Conservation (phyloP, 2,888 invertebrate species). For the Doris montereyensis region DNA sequence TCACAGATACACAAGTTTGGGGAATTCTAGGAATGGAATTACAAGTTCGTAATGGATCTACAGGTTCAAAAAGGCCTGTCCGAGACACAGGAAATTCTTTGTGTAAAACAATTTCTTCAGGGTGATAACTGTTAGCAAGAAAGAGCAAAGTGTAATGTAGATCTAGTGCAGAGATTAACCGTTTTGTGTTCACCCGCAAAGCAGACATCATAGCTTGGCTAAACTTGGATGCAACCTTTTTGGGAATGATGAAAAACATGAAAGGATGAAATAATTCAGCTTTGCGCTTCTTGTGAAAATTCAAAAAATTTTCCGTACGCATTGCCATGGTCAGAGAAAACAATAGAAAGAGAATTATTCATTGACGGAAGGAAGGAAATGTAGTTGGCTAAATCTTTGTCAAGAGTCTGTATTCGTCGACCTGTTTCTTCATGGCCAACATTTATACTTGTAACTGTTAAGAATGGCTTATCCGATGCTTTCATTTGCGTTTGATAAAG, state of each 20-base stretch:
- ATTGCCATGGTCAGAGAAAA: slow-evolving; percentile 66
- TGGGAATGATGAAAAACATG: slow-evolving; percentile 57
- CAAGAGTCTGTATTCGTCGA: slow-evolving; percentile 55
- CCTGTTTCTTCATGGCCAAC: slow-evolving; percentile 61
- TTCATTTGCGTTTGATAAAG: slow-evolving; percentile 48
- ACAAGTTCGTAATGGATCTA: slow-evolving; percentile 53
- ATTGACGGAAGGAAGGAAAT: slow-evolving; percentile 42
- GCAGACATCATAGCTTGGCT: slow-evolving; percentile 41
- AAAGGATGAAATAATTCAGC: slow-evolving; percentile 60
- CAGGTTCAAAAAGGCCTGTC: slow-evolving; percentile 48
- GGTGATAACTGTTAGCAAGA: slow-evolving; percentile 26
- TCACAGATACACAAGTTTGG: slow-evolving; percentile 63
- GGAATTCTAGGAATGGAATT: slow-evolving; percentile 52
- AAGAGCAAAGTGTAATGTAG: slow-evolving; percentile 54
- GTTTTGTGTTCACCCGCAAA: slow-evolving; percentile 53
- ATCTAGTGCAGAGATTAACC: slow-evolving; percentile 56
- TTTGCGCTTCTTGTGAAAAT: slow-evolving; percentile 50
- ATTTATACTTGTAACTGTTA: slow-evolving; percentile 54
- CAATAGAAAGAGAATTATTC: slow-evolving; percentile 55
- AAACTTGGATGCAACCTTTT: neutral
- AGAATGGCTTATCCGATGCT: slow-evolving; percentile 45
- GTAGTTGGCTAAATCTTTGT: slow-evolving; percentile 50
- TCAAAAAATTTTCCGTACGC: slow-evolving; percentile 58
- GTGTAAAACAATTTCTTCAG: slow-evolving; percentile 28
- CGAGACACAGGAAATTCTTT: slow-evolving; percentile 47